Base-by-base conservation (phyloP, 1,140 invertebrate species). In the Drosophila pseudoobscura region DNA sequence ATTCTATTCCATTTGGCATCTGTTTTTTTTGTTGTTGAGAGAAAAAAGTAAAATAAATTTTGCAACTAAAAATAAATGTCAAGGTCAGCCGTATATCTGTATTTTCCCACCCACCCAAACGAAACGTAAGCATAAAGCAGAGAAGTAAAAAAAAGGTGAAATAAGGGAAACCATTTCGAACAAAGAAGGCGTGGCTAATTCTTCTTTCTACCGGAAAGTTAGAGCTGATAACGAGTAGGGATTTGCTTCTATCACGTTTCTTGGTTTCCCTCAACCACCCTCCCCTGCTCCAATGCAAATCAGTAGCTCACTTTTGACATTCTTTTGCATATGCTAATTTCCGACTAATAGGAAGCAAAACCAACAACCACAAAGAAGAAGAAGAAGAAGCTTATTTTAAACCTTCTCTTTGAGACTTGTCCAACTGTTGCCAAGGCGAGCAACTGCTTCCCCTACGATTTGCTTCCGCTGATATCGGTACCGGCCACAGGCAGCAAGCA, bases 51-150 rank as follows among this genome's bases (percentile, higher is more conserved):
- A 56, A 85, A 88, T 76, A 82, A 76, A 83, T 59, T 64, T 71
- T 75, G 57, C 58, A 77, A 75, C 88, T 88, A 88, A 77, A 88
- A 88, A 88, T 88, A 88, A 88, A 88, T 88, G 84, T 88, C 84
- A 88, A 89, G 84, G 84, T 88, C 84, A 80, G 62, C 76, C 50
- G 61, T 50, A 58, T 65, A 44, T 74, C 53, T 55, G 31, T 74
- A 69, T 20, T 56, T 64, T 69, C 50, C 49, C 31, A 15, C 35
- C 26, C 43, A 7, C 49, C 15, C 49, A 15, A 45, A 17, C n/a
- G 47, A 8, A 35, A 20, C 58, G 70, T 73, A 73, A 57, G 59
- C 71, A 57, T 54, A 74, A 50, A 35, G 57, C 43, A 63, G 58
- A 45, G 58, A 69, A 53, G 8, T 17, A 24, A 20, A 44, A 55